A percentile compares a stretch with the other conserved stretches of the same genome.
These are phyloP conservation scores for Himalopsyche tibetana DNA, from an alignment of 2,888 invertebrate species.

Conservation along the genomic window DNA sequence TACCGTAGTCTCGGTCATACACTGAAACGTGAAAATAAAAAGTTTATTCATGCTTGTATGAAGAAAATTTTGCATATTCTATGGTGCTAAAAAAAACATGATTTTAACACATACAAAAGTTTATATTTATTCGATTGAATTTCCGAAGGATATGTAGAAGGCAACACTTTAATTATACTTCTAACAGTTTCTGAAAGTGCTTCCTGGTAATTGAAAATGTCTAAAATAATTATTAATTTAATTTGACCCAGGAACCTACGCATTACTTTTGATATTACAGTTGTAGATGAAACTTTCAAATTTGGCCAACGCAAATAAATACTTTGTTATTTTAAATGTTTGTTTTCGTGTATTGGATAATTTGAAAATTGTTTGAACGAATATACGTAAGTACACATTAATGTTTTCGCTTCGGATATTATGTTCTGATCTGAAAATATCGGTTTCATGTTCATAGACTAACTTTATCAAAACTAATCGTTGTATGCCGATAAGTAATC, in stretches of 20 bases:
- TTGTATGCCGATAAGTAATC: not conserved
- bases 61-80: no score
- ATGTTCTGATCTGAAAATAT: not conserved
- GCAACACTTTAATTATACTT: no score
- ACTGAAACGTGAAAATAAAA: not conserved
- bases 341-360: not conserved
- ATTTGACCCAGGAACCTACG: not conserved
- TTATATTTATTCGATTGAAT: no score
- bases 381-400: not conserved
- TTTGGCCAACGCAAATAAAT: not conserved
- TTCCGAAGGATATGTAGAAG: no score
- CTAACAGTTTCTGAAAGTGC: no score
- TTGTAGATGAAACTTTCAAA: not conserved
- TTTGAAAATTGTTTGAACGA: not conserved
- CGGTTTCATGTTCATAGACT: not conserved
- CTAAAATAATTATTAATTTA: not conserved
- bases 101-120: no score
- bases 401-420: not conserved
- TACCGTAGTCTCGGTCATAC: no score
- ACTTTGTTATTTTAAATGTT: not conserved
- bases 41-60: no score
- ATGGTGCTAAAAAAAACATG: no score
- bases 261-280: not conserved
- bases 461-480: conserved; percentile 8
- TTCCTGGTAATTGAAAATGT: not conserved